phyloP scores from a whole-genome alignment of 2,797 vertebrate genomes.

The Myotis pilosus region DNA sequence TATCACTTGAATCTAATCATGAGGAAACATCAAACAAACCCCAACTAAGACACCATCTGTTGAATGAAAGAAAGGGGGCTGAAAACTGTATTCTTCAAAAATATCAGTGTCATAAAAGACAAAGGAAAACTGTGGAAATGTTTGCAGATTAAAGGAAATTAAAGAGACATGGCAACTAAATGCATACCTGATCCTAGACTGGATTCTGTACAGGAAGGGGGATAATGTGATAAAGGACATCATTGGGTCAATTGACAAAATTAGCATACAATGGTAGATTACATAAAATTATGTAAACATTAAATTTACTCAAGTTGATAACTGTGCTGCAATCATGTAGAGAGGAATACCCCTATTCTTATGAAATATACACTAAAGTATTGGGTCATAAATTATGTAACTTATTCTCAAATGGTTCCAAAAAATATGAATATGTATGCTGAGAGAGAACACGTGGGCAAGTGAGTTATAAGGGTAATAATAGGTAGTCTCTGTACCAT shows the following conservation, averaged over 20 bases:
- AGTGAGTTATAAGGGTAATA: not conserved
- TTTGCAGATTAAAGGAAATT: not conserved
- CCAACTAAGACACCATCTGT: not conserved
- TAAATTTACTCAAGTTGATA: not conserved
- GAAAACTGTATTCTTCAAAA: not conserved
- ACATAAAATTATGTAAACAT: not conserved
- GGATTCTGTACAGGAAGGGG: no score
- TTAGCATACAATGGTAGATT: not conserved
- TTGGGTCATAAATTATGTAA: slow-evolving; percentile 7
- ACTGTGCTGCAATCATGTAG: not conserved
- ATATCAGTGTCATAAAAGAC: not conserved
- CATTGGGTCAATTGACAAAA: slow-evolving; percentile 20
- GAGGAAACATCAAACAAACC: slow-evolving; percentile 6
- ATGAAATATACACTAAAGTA: not conserved
- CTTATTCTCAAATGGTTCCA: not conserved
- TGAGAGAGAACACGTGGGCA: not conserved
- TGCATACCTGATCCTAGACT: no score
- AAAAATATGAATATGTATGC: not conserved
- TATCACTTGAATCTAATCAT: not conserved
- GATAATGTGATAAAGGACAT: not conserved
- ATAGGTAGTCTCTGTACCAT: not conserved
- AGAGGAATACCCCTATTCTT: slow-evolving; percentile 6
- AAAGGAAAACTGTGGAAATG: not conserved
- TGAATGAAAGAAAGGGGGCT: not conserved
- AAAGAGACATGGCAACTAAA: not conserved